Conservation (phyloP, 30 jellyfish, hydroid and myxozoan genomes). For the Calvadosia cruxmelitensis region DNA sequence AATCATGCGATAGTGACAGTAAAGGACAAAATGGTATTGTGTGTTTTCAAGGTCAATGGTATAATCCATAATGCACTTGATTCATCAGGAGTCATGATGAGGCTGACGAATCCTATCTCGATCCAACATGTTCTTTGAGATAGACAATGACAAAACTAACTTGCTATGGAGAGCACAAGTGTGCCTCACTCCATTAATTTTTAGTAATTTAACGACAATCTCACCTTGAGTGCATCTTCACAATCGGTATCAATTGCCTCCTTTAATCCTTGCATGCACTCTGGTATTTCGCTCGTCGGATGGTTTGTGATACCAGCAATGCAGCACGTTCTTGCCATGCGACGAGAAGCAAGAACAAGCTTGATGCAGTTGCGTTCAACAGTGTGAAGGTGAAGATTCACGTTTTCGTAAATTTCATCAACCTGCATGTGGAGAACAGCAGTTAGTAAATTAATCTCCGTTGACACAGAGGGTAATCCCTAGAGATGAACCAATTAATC, state of each 20-base stretch:
- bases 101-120: too few species aligned
- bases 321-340: conserved; percentile 42
- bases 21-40: too few species aligned
- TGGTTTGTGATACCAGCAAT: conserved; percentile 64
- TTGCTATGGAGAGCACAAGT: too few species aligned
- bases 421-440: background rate
- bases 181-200: background rate
- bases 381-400: background rate
- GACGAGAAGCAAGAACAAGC: background rate
- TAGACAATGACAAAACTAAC: too few species aligned
- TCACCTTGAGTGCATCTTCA: background rate
- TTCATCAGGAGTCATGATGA: too few species aligned
- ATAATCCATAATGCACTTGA: too few species aligned
- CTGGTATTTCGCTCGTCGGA: background rate
- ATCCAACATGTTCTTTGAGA: too few species aligned
- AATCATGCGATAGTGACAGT: too few species aligned
- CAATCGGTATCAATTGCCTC: background rate
- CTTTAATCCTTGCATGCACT: background rate
- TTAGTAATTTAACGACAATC: background rate
- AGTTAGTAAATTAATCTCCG: too few species aligned
- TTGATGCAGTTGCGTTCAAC: background rate
- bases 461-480: too few species aligned
- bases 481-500: too few species aligned
- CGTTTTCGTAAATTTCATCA: background rate
- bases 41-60: too few species aligned